A percentile compares a stretch with the other conserved stretches of the same genome.
Evolutionary conservation across 2,113 vertebrate species (phyloP).

Genomic region (Saguinus midas): DNA sequence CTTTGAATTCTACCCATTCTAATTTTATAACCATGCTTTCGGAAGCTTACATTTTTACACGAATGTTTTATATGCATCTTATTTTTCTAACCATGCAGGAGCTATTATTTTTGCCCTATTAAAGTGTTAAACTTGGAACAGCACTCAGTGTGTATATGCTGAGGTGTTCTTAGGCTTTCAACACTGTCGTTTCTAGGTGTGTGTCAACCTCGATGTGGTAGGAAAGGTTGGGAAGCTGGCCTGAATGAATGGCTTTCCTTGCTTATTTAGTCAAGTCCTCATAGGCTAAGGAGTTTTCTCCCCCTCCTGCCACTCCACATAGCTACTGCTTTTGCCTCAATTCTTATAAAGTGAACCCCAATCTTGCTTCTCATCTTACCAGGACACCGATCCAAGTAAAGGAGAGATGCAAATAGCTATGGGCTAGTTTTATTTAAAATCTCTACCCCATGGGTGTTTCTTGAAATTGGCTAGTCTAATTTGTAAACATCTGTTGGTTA

Average conservation of each 20-base stretch:
- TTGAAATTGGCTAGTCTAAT: neutral
- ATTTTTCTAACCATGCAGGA: neutral
- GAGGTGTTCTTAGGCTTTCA: neutral
- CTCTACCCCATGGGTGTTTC: neutral
- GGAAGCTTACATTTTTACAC: neutral
- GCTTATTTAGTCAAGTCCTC: neutral
- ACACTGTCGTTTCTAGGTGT: neutral
- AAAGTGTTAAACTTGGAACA: neutral
- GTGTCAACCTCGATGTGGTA: neutral
- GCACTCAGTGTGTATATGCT: neutral
- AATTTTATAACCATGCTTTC: neutral
- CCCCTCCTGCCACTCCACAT: neutral
- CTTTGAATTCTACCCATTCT: constrained; percentile 11
- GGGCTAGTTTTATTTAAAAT: neutral
- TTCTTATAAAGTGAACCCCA: neutral
- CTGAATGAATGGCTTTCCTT: neutral
- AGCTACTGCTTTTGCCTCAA: neutral
- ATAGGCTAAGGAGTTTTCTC: accelerated
- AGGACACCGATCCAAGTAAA: neutral
- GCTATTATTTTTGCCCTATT: neutral
- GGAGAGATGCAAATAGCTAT: neutral
- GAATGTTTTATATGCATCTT: neutral
- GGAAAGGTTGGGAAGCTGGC: neutral
- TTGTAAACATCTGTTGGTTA: neutral
- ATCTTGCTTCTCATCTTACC: neutral